Evolutionary conservation across 2,888 invertebrate genomes (phyloP), one percentile per base, ranked within the genome.

Genomic region (Tachina grossa): DNA sequence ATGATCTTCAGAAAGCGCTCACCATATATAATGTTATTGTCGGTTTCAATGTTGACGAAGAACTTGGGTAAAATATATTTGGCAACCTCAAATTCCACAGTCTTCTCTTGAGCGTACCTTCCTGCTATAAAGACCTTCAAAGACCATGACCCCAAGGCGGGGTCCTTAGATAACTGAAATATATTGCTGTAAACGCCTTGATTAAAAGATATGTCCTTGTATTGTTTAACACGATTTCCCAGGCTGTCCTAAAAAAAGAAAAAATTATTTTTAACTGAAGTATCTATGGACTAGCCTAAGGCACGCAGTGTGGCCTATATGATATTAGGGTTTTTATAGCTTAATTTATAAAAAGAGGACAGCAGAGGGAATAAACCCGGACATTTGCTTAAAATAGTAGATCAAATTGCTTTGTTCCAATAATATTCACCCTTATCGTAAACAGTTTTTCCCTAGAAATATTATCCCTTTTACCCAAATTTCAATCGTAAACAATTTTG

Each of bases 11-110:
- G 94, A 87, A 95, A 95, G 63, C 95, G 95, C 76, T 98, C 97
- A 87, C 95, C 95, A 91, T 97, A 96, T 1, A 97, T 96, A 9
- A 96, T 94, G 92, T 97, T 97, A 75, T 96, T 94, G 0, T 97
- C 96, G 51, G 97, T 94, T 87, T 96, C 95, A 83, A 99, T 95
- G 51, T 95, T 94, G 84, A 99, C 97, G 90, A 98, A 95, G 92
- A 98, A 99, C 91, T 98, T 98, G 0, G 99, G 99, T 87, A 97
- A 93, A 74, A 98, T 96, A 90, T 97, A 98, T 92, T 97, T 97
- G 14, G 97, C 98, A 14, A 98, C 97, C 90, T 96, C 94, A 65
- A 92, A 91, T 41, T 41, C 5, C 1, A 19, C 55, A 2, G 80
- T 71, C 84, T 91, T 88, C 0, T 69, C 78, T 19, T 86, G 83